Evolutionary conservation across 2,797 vertebrate species (phyloP).

Genomic region (Thaleichthys pacificus): DNA sequence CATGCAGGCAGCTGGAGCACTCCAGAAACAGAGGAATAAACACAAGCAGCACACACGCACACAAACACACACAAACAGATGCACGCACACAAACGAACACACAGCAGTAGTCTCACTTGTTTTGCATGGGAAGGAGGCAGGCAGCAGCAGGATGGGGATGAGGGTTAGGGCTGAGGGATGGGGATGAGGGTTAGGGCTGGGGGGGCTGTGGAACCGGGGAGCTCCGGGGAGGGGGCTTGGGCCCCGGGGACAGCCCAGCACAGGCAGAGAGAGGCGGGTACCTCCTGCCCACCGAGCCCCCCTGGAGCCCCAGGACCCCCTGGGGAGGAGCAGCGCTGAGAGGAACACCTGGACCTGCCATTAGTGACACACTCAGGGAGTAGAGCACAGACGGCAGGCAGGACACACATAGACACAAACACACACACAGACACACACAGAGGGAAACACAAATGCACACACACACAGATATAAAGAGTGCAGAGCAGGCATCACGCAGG

Average conservation of each 20-base stretch:
- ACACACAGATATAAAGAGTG: conserved; percentile 29
- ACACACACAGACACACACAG: conserved; percentile 22
- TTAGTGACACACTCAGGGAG: conserved; percentile 78
- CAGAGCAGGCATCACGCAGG: conserved; percentile 1
- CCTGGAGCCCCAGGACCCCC: conserved; percentile 53
- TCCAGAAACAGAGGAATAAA: not conserved
- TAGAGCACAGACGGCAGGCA: conserved; percentile 74
- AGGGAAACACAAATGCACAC: conserved; percentile 14
- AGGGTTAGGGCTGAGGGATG: conserved; percentile 15
- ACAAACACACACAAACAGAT: conserved; percentile 17
- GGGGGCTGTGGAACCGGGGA: conserved; percentile 41
- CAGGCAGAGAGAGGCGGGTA: conserved; percentile 76
- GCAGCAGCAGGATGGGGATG: conserved; percentile 28
- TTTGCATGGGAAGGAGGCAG: conserved; percentile 20
- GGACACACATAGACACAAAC: conserved; percentile 42
- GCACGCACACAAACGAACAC: conserved; percentile 37
- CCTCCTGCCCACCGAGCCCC: conserved; percentile 66
- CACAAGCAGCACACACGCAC: not conserved
- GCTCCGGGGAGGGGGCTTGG: conserved; percentile 43
- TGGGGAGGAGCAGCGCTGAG: conserved; percentile 68
- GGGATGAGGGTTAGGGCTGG: conserved; percentile 9
- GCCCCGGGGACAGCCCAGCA: conserved; percentile 64
- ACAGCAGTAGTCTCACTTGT: conserved; percentile 23
- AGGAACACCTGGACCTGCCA: conserved; percentile 84
- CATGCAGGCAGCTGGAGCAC: conserved; percentile 37